A percentile compares a stretch with the other conserved stretches of the same genome.
Evolutionary conservation across 2,888 invertebrate genomes (phyloP).

Genomic region (Trachelus iudaicus): DNA sequence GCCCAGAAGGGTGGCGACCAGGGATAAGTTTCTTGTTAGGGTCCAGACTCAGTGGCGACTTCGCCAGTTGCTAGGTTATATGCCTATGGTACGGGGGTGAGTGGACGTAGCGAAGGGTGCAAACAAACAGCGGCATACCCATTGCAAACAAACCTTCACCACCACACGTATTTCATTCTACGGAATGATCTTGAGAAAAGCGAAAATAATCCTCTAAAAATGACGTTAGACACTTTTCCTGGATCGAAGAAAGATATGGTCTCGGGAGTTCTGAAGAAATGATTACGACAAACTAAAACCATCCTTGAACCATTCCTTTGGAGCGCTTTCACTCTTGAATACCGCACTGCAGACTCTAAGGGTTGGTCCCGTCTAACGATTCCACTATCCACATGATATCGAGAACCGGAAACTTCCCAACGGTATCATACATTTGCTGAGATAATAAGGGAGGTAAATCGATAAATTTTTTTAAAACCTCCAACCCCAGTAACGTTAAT

Average conservation of each 20-base stretch:
- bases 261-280: neutral
- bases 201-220: neutral
- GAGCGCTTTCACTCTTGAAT: neutral
- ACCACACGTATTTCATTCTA: neutral
- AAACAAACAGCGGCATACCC: slow-evolving; percentile 34
- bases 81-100: slow-evolving; percentile 31
- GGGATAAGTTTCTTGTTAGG: slow-evolving; percentile 64
- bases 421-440: neutral
- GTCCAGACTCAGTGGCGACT: slow-evolving; percentile 63
- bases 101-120: slow-evolving; percentile 43
- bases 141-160: slow-evolving; percentile 39
- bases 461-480: neutral
- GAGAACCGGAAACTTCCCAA: neutral
- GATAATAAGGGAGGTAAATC: neutral
- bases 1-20: slow-evolving; percentile 40
- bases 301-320: neutral
- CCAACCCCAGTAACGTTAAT: neutral
- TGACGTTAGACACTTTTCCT: neutral
- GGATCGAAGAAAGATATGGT: neutral
- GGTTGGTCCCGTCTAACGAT: neutral
- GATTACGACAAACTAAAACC: neutral
- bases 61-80: slow-evolving; percentile 22
- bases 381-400: neutral
- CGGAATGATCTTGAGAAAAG: neutral
- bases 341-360: neutral